These are phyloP conservation scores for Dipus sagitta DNA, from an alignment of 2,797 vertebrate genomes.

Conservation along the genomic window DNA sequence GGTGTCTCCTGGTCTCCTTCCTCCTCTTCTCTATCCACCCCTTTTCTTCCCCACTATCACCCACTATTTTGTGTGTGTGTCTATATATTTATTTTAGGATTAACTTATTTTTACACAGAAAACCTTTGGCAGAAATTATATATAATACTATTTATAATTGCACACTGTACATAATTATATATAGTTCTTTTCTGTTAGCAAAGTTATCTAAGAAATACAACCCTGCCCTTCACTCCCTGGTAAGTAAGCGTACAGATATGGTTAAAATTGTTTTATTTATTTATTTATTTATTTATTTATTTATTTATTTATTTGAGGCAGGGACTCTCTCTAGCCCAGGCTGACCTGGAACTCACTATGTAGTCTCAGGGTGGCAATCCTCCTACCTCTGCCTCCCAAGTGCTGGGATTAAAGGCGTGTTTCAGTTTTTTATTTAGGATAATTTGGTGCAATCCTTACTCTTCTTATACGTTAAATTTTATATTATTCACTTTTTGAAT, in stretches of 20 bases:
- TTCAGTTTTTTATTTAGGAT: neutral
- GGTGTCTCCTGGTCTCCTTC: neutral
- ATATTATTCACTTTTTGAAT: neutral
- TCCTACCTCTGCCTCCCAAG: too few relatives aligned
- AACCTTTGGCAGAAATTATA: neutral
- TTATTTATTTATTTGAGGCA: too few relatives aligned
- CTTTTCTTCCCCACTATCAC: neutral
- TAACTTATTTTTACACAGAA: constrained; percentile 11
- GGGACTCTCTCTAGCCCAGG: too few relatives aligned
- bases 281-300: too few relatives aligned
- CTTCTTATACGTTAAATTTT: neutral
- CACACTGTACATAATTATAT: neutral
- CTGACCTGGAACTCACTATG: too few relatives aligned
- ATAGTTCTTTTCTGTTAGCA: neutral
- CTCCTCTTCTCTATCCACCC: neutral
- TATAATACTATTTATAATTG: neutral
- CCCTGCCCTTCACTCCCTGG: neutral
- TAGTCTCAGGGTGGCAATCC: too few relatives aligned
- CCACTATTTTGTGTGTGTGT: neutral
- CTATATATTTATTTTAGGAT: neutral
- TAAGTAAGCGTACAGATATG: neutral
- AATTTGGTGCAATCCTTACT: too few relatives aligned
- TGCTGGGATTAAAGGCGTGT: too few relatives aligned
- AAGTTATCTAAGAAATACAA: neutral
- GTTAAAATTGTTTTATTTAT: neutral